phyloP scores from a whole-genome alignment of 1,140 invertebrate genomes.

The Maniola jurtina region DNA sequence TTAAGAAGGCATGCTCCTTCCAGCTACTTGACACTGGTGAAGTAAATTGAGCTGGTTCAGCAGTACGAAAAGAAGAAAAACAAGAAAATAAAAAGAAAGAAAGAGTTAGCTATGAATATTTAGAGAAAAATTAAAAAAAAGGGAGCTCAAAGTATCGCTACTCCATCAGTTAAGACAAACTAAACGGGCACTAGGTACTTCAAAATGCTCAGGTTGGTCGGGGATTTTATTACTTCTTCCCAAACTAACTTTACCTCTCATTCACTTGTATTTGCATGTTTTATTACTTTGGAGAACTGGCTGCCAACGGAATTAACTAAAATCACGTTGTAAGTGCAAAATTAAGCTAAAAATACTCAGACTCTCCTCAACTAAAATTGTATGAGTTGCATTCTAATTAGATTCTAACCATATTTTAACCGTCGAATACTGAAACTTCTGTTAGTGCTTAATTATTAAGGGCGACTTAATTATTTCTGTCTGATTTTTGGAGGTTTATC shows the following conservation, averaged over 20 bases:
- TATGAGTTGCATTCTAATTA: not conserved
- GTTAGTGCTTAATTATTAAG: no score
- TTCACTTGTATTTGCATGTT: conserved; percentile 36
- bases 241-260: conserved; percentile 25
- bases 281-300: conserved; percentile 32
- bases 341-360: conserved; percentile 2
- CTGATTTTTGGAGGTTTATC: no score
- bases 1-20: no score
- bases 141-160: not conserved
- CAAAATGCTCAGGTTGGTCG: conserved; percentile 34
- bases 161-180: not conserved
- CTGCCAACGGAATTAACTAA: conserved; percentile 8
- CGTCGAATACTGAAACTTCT: not conserved
- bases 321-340: conserved; percentile 6
- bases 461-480: no score
- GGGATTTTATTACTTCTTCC: conserved; percentile 46
- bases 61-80: no score
- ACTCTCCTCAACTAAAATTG: not conserved
- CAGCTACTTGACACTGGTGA: no score
- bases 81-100: no score
- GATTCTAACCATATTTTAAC: not conserved
- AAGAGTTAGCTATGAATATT: no score
- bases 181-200: conserved; percentile 9
- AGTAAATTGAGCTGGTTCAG: no score
- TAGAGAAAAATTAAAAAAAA: no score